phyloP scores from a whole-genome alignment of 2,888 invertebrate genomes.

The Lithophane leautieri region DNA sequence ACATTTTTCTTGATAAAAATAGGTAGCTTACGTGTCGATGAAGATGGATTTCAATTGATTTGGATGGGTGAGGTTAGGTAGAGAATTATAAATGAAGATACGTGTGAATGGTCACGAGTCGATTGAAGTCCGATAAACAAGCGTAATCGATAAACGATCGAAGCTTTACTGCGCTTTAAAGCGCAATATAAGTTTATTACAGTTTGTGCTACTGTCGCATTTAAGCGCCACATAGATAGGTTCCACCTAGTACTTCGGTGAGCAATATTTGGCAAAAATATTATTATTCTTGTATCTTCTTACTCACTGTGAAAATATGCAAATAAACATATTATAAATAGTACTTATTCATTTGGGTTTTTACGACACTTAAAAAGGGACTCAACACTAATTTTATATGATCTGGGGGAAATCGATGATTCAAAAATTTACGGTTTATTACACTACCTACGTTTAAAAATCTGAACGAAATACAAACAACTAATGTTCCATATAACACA shows the following conservation, averaged over 20 bases:
- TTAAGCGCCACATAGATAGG: too few species aligned
- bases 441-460: constrained; percentile 1
- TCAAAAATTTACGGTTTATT: not conserved
- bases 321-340: not conserved
- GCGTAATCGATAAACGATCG: constrained; percentile 14
- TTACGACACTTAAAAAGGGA: constrained; percentile 25
- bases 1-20: constrained; percentile 32
- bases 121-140: constrained; percentile 5
- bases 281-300: not conserved
- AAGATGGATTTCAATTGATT: not conserved
- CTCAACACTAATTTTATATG: constrained; percentile 5
- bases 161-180: constrained; percentile 1
- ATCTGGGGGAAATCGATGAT: constrained; percentile 40
- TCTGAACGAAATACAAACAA: constrained; percentile 17
- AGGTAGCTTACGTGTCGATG: not conserved
- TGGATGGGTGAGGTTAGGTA: not conserved
- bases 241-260: too few species aligned
- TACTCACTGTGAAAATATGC: not conserved
- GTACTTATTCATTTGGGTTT: constrained; percentile 26
- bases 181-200: too few species aligned
- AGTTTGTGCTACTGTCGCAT: too few species aligned
- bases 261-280: not conserved
- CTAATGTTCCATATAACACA: constrained; percentile 5
- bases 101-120: constrained; percentile 39
- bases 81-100: constrained; percentile 14